Base-by-base conservation (phyloP, 2,888 invertebrate genomes). In the Acrobasis suavella region DNA sequence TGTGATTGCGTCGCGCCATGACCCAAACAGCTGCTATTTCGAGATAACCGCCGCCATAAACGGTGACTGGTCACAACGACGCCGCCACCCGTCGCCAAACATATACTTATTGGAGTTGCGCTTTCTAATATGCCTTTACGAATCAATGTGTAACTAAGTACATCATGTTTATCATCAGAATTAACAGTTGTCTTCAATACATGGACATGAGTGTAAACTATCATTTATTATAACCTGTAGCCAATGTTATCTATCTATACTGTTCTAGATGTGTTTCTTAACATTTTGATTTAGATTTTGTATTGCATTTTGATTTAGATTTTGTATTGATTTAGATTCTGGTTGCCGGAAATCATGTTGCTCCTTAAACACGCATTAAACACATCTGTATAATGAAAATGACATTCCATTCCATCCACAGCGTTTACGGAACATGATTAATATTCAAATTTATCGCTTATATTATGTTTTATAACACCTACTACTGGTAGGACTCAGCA, bases 21-120 rank as follows among this genome's bases (percentile, higher is more conserved):
- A 86, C 84, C 87, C 85, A 87, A 90, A 90, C 91, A 86, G 89
- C 88, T 87, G 84, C 90, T 92, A 89, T 91, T 90, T 91, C 84
- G 87, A 91, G 89, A 89, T 91, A 90, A 89, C 86, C 85, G 83
- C 80, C 74, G 78, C 91, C 91, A 87, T 91, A 92, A 90, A 89
- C 84, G 89, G 86, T 72, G 77, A 76, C 78, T 79, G 81, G 70
- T 73, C 80, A 74, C 77, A 75, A 64, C 65, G 65, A 55, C 66
- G 68, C 68, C 65, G 68, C 72, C 74, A 8, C 46, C 58, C 15
- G 49, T 38, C 59, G 37, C 50, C 16, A 50, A 50, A 37, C 39
- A 51, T 46, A 52, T 60, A 51, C 37, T 39, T 52, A 10, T 39
- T 12, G 12, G n/a, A 52, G 37, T 32, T 46, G 49, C 59, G 59